Conservation (phyloP, 2,888 invertebrate species). For the Torymus aiolomorphi region DNA sequence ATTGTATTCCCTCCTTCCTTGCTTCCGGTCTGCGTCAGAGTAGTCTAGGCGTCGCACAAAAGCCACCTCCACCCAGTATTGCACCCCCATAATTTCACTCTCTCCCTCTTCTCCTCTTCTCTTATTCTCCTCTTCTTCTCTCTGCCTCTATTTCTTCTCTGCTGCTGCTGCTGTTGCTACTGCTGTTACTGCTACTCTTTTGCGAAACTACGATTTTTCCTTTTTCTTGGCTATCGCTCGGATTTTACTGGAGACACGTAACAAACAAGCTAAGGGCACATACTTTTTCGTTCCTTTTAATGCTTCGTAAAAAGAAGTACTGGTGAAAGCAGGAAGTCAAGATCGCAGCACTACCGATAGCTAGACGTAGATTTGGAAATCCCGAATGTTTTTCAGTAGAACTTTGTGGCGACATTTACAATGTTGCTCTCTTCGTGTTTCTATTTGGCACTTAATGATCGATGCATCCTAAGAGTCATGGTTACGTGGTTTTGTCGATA, state of each 20-base stretch:
- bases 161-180: neutral
- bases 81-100: constrained; percentile 1
- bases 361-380: too few relatives aligned
- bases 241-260: too few relatives aligned
- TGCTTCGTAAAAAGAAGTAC: too few relatives aligned
- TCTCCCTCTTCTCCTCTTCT: constrained; percentile 15
- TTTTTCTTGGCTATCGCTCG: neutral
- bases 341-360: too few relatives aligned
- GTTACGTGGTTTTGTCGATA: too few relatives aligned
- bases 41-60: constrained; percentile 27
- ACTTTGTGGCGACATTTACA: too few relatives aligned
- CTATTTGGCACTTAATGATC: too few relatives aligned
- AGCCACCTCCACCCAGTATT: constrained; percentile 22
- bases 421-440: too few relatives aligned
- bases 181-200: neutral
- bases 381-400: too few relatives aligned
- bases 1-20: constrained; percentile 30
- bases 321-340: too few relatives aligned
- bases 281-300: neutral
- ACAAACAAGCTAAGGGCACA: neutral
- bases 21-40: constrained; percentile 10
- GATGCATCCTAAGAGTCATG: too few relatives aligned
- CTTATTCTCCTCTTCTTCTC: neutral
- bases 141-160: too few relatives aligned
- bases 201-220: neutral